Evolutionary conservation across 2,888 invertebrate species (phyloP).

Genomic region (Hydrotaea diabolus): DNA sequence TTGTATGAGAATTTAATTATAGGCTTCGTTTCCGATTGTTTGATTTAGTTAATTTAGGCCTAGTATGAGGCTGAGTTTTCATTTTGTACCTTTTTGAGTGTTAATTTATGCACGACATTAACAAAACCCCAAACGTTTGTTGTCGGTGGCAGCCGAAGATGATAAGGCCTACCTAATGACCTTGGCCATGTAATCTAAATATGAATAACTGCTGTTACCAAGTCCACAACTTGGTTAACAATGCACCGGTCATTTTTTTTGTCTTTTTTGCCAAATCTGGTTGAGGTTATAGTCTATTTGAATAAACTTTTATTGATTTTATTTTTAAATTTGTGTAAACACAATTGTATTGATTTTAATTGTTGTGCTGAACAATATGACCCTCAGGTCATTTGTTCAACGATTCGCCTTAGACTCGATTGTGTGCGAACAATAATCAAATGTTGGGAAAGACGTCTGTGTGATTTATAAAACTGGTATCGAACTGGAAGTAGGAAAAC

Average conservation of each 20-base stretch:
- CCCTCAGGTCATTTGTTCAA: too few species aligned
- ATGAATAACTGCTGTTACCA: not conserved
- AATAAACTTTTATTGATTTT: too few species aligned
- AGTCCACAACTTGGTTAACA: not conserved
- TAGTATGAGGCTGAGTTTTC: not conserved
- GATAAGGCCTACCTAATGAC: not conserved
- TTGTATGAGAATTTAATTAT: constrained; percentile 10
- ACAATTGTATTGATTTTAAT: too few species aligned
- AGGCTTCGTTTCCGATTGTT: constrained; percentile 2
- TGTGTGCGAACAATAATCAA: too few species aligned
- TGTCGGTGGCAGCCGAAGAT: not conserved
- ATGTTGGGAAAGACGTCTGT: too few species aligned
- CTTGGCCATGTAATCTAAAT: constrained; percentile 1
- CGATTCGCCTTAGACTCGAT: too few species aligned
- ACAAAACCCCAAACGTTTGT: not conserved
- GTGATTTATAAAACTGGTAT: too few species aligned
- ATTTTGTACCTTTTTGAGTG: not conserved
- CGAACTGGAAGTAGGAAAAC: too few species aligned
- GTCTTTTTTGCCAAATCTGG: not conserved
- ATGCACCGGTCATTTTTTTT: not conserved
- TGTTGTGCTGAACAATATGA: too few species aligned
- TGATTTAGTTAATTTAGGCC: not conserved
- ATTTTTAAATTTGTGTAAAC: too few species aligned
- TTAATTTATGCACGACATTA: not conserved
- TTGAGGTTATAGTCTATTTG: not conserved